Base-by-base conservation (phyloP, 2,888 invertebrate species). In the Pandemis heparana region DNA sequence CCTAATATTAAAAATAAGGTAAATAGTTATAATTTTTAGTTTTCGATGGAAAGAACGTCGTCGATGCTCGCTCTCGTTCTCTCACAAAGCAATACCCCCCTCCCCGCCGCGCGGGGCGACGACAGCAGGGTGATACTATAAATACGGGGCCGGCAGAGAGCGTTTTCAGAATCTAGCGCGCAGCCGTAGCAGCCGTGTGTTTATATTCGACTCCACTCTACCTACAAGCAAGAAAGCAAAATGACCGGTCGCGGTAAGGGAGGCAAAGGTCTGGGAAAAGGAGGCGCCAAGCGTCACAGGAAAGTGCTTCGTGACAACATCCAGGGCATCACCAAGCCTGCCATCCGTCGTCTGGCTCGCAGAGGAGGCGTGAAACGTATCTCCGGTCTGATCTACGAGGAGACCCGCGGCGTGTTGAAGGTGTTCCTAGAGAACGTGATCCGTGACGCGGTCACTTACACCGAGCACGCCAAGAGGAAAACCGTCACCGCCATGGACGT, bases 401-500 rank as follows among this genome's bases (percentile, higher is more conserved):
- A 97, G 87, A 97, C 97, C n/a, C 95, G 97, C 56, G 97, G 97
- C 56, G 97, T 97, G 0, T 85, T 97, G 41, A 97, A 97, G 84
- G 96, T 97, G 0, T 98, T 98, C 86, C 94, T 98, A 75, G 97
- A 97, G 86, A 97, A 97, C 85, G 97, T 97, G 0, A 97, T 98
- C 80, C 95, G 97, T 61, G 97, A 97, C 85, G 97, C 97, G n/a
- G 97, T 97, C 68, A 97, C 97, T 5, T 97, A 97, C 89, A 97
- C 97, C 0, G 97, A 98, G 85, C 97, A 98, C 85, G 97, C 97
- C 48, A 98, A 98, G 90, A 95, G 97, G 80, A 98, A 98, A 92
- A 98, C 97, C 1, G 97, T 98, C 62, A 98, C 97, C 0, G 97
- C 97, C 18, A 97, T 98, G 97, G 97, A 98, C 81, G 97, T 98